Evolutionary conservation across 92 coral and sea anemone species (phyloP).

Genomic region (Virgularia gustaviana): DNA sequence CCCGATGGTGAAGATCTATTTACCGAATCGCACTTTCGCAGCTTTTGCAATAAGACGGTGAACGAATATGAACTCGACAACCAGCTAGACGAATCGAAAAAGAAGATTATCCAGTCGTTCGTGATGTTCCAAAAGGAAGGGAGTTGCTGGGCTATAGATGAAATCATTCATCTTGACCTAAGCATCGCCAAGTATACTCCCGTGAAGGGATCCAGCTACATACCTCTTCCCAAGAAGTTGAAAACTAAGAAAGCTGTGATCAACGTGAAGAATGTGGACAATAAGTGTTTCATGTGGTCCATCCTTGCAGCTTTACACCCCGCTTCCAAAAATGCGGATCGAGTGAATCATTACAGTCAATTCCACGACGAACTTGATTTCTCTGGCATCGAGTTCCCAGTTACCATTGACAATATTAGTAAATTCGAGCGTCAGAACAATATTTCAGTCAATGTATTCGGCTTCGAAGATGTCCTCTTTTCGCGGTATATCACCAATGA

Average conservation of each 20-base stretch:
- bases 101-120: constrained; percentile 12
- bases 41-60: constrained; percentile 28
- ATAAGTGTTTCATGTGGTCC: constrained; percentile 24
- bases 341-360: constrained; percentile 20
- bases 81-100: constrained; percentile 25
- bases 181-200: constrained; percentile 34
- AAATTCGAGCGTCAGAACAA: neutral
- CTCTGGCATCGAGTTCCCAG: constrained; percentile 22
- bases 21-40: constrained; percentile 36
- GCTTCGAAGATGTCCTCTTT: constrained; percentile 2
- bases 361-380: constrained; percentile 21
- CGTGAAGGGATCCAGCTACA: constrained; percentile 6
- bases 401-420: neutral
- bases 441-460: neutral
- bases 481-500: constrained; percentile 23
- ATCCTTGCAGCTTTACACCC: constrained; percentile 34
- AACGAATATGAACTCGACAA: constrained; percentile 20
- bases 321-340: neutral
- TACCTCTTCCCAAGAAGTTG: constrained; percentile 28
- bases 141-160: constrained; percentile 21
- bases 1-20: constrained; percentile 24
- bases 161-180: constrained; percentile 26
- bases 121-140: constrained; percentile 37
- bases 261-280: constrained; percentile 9
- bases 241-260: constrained; percentile 15